Evolutionary conservation across 1,140 invertebrate species (phyloP), one percentile per base, ranked within the genome.

Genomic region (Euwallacea fornicatus): DNA sequence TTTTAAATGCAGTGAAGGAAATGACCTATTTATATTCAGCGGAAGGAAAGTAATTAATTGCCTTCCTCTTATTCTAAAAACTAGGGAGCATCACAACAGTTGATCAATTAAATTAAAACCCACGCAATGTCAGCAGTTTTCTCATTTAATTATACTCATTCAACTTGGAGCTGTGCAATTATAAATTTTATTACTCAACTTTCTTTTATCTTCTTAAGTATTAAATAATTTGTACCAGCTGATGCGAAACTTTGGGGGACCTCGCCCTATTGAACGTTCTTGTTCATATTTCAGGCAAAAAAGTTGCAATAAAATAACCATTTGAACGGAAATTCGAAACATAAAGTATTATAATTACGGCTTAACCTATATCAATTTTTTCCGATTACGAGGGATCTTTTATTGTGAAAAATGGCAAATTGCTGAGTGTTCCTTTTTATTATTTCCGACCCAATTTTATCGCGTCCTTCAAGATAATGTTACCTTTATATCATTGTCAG

Each of bases 21-120:
- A 53, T 53, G 55, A 10, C n/a, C 13, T 58, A 58, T 58, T 13
- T 10, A 16, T 58, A 58, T 58, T 15, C 13, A n/a, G n/a, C 10
- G 4, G 9, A 58, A 15, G 6, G 55, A 41, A 58, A 15, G 21
- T 15, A 58, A 58, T 58, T 16, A 58, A 58, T 58, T 58, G 21
- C 55, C 50, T 15, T 4, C 11, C 15, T 59, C n/a, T 43, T 43
- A 42, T 13, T 43, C 11, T 62, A 42, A 44, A 62, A 44, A 13
- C 21, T 62, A 10, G 21, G 10, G n/a, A 13, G 11, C 42, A 33
- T 62, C n/a, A 13, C 10, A 62, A 62, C 21, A 13, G 41, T 42
- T 21, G 41, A 61, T 61, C 58, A 64, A 64, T 64, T 64, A 64
- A 50, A 64, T 64, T 64, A 64, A 64, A 64, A 15, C 62, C 62